phyloP scores from a whole-genome alignment of 2,888 invertebrate species.

The Epinotia nisella region DNA sequence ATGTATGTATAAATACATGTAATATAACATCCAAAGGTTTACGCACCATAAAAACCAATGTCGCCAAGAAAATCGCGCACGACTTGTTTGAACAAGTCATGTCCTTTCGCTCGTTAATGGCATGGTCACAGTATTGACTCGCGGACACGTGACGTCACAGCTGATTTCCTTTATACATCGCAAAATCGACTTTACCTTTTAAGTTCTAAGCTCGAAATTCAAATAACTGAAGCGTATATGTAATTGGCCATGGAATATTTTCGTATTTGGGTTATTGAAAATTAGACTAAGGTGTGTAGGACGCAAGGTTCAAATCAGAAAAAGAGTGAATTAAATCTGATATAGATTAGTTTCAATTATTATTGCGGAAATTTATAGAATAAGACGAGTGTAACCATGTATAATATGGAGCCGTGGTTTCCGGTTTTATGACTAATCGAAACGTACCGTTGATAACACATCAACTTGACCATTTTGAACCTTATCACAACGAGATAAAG shows the following conservation, averaged over 20 bases:
- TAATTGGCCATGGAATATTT: neutral
- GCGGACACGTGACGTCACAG: slow-evolving; percentile 45
- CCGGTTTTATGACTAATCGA: slow-evolving; percentile 25
- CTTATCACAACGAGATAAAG: neutral
- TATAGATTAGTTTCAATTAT: slow-evolving; percentile 22
- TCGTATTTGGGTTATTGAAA: slow-evolving; percentile 3
- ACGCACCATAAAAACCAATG: slow-evolving; percentile 20
- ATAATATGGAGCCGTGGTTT: slow-evolving; percentile 11
- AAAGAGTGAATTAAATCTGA: slow-evolving; percentile 9
- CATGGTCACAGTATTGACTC: slow-evolving; percentile 60
- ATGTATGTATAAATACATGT: neutral
- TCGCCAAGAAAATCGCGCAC: slow-evolving; percentile 3
- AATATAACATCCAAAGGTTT: slow-evolving; percentile 7
- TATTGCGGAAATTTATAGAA: slow-evolving; percentile 34
- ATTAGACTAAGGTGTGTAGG: neutral
- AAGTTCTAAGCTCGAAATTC: neutral
- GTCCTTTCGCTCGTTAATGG: slow-evolving; percentile 52
- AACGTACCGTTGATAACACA: neutral
- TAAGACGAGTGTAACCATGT: neutral
- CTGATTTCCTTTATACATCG: slow-evolving; percentile 46
- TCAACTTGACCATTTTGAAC: neutral
- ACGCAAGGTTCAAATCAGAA: neutral
- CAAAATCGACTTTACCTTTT: slow-evolving; percentile 46
- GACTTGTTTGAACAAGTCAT: slow-evolving; percentile 46
- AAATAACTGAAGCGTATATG: neutral